Conservation (phyloP, 1,140 invertebrate genomes). For the Gonatopus flavifemur region DNA sequence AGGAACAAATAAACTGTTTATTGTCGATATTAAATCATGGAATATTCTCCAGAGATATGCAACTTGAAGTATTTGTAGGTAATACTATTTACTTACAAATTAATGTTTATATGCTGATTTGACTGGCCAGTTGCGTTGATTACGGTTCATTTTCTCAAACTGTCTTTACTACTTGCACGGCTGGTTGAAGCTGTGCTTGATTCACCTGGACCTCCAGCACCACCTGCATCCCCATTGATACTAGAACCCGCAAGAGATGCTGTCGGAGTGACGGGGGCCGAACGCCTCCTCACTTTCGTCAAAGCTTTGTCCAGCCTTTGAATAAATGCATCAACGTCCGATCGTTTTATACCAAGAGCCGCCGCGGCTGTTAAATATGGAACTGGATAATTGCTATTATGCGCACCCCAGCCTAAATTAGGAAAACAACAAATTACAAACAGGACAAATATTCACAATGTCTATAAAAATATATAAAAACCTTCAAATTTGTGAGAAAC, state of each 20-base stretch:
- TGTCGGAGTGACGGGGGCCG: conserved; percentile 59
- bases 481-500: conserved; percentile 64
- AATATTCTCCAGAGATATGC: conserved; percentile 15
- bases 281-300: conserved; percentile 57
- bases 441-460: neutral
- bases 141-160: conserved; percentile 60
- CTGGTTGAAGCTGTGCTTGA: conserved; percentile 60
- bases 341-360: conserved; percentile 68
- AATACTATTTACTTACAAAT: conserved; percentile 38
- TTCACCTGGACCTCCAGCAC: conserved; percentile 48
- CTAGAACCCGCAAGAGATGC: conserved; percentile 51
- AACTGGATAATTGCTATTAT: conserved; percentile 64
- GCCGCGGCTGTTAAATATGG: conserved; percentile 74
- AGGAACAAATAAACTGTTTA: conserved; percentile 6
- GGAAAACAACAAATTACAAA: conserved; percentile 12
- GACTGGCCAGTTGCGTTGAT: conserved; percentile 56
- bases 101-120: conserved; percentile 52
- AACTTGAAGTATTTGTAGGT: conserved; percentile 22
- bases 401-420: conserved; percentile 69
- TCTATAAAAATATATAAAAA: conserved; percentile 24
- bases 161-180: conserved; percentile 62
- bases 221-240: conserved; percentile 50
- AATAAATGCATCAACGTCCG: conserved; percentile 69
- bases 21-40: neutral
- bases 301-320: conserved; percentile 65